A percentile compares a stretch with the other conserved stretches of the same genome.
These are phyloP conservation scores for Cricetomys ansorgei DNA, from an alignment of 2,113 vertebrate genomes.

Conservation along the genomic window DNA sequence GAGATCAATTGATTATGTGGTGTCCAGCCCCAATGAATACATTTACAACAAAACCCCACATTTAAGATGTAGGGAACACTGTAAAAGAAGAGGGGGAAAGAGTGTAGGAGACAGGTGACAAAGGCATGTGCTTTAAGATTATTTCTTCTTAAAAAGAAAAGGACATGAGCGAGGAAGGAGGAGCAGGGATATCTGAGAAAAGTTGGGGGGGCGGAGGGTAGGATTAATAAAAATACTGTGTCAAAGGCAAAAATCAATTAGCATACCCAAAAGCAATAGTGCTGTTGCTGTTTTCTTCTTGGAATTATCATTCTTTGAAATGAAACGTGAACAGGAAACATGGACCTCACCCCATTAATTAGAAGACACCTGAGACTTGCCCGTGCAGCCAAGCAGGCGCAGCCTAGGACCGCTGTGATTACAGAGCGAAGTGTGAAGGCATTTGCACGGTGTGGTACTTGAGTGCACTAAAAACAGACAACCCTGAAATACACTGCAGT, in stretches of 20 bases:
- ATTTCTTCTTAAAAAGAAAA: neutral
- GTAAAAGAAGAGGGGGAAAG: neutral
- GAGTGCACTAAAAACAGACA: slow-evolving; percentile 76
- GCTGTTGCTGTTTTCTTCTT: neutral
- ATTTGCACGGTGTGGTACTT: slow-evolving; percentile 18
- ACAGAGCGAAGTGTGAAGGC: neutral
- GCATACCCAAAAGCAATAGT: neutral
- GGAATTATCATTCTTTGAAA: neutral
- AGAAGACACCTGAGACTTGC: neutral
- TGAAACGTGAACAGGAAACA: neutral
- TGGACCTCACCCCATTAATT: neutral
- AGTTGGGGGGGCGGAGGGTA: neutral
- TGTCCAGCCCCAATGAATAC: neutral
- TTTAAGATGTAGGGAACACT: neutral
- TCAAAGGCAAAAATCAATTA: neutral
- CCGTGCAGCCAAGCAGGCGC: neutral
- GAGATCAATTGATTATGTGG: neutral
- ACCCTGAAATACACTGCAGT: slow-evolving; percentile 64
- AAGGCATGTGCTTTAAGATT: neutral
- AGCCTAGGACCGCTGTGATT: neutral
- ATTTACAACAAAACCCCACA: neutral
- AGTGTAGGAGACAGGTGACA: neutral
- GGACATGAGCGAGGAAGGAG: neutral
- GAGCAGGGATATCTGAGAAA: neutral
- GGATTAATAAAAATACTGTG: neutral